Evolutionary conservation across 2,113 vertebrate species (phyloP).

Genomic region (Alethe castanea): DNA sequence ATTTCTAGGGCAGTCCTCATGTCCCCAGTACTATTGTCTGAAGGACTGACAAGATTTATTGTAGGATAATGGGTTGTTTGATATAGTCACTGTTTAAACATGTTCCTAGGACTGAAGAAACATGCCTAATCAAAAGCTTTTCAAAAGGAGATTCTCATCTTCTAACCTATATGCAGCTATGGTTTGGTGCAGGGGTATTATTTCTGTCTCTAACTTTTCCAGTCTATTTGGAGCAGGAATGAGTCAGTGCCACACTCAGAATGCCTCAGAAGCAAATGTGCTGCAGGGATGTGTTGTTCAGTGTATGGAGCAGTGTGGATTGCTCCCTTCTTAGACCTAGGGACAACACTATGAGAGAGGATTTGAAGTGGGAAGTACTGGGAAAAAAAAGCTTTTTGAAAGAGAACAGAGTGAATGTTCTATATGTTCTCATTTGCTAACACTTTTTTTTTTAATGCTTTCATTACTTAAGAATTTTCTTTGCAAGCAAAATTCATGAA

Average conservation of each 20-base stretch:
- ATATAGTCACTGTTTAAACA: background rate
- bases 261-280: background rate
- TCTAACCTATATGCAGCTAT: background rate
- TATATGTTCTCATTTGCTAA: background rate
- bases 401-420: background rate
- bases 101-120: background rate
- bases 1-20: background rate
- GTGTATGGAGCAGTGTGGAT: background rate
- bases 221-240: background rate
- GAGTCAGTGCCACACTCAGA: background rate
- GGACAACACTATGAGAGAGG: background rate
- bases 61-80: background rate
- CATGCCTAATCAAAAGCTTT: background rate
- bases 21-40: background rate
- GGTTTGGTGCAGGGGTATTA: background rate
- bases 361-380: background rate
- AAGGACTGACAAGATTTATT: background rate
- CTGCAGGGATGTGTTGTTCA: background rate
- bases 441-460: background rate
- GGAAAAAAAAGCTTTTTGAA: background rate
- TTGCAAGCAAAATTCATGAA: background rate
- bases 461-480: background rate
- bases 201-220: background rate
- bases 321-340: background rate
- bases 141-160: background rate